phyloP scores from a whole-genome alignment of 2,797 vertebrate species.

The Falco peregrinus region DNA sequence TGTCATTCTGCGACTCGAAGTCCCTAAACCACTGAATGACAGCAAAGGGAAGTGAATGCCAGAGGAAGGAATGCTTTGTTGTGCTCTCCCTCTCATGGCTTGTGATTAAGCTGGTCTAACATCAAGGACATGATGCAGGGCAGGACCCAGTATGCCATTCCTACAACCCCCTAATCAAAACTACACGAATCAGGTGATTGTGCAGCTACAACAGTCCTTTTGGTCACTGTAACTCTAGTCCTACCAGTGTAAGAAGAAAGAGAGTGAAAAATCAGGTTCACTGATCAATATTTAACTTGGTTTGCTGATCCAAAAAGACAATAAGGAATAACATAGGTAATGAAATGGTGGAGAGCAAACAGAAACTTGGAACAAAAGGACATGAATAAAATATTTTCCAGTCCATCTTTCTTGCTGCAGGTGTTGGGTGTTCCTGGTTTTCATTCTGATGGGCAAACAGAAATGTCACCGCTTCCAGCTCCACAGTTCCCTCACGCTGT shows the following conservation, averaged over 20 bases:
- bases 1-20: no score
- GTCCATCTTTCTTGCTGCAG: not conserved
- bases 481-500: not conserved
- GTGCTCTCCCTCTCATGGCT: not conserved
- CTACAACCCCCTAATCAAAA: not conserved
- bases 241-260: not conserved
- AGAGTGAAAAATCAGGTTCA: not conserved
- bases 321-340: not conserved
- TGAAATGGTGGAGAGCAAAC: not conserved
- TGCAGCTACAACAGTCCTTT: not conserved
- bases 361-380: not conserved
- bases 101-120: not conserved
- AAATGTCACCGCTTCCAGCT: not conserved
- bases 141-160: not conserved
- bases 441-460: not conserved
- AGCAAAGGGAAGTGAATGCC: not conserved
- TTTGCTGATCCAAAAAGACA: conserved; percentile 8
- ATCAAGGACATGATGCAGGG: not conserved
- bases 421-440: not conserved
- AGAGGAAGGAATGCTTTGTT: not conserved
- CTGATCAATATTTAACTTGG: not conserved
- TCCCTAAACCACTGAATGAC: not conserved
- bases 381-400: not conserved
- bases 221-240: not conserved
- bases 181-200: not conserved